Conservation (phyloP, 2,113 vertebrate genomes). For the Pionites leucogaster region DNA sequence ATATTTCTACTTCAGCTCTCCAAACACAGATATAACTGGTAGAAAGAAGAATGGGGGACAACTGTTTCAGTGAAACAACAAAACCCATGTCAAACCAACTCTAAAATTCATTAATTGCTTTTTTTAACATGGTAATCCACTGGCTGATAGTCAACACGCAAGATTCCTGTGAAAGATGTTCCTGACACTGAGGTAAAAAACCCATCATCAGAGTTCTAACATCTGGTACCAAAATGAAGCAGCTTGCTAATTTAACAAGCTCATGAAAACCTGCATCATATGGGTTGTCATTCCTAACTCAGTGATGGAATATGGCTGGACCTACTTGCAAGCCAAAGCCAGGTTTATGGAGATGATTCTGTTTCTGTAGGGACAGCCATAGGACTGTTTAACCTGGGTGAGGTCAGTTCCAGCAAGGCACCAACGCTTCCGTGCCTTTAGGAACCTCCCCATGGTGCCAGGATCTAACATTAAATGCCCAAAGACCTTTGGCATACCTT, state of each 20-base stretch:
- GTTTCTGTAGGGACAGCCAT: background rate
- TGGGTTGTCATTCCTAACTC: fast-evolving
- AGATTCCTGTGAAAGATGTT: background rate
- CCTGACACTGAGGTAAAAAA: background rate
- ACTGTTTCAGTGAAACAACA: background rate
- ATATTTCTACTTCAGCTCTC: background rate
- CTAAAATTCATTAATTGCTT: background rate
- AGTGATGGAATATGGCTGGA: fast-evolving
- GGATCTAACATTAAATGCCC: background rate
- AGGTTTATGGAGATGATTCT: background rate
- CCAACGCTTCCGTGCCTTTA: fast-evolving
- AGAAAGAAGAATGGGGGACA: fast-evolving
- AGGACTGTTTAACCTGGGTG: background rate
- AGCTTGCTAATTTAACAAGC: background rate
- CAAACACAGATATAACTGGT: background rate
- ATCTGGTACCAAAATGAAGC: background rate
- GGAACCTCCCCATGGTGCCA: background rate
- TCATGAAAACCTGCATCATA: background rate
- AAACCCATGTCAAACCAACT: background rate
- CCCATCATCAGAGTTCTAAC: background rate
- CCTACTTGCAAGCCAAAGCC: background rate
- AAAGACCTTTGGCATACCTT: background rate
- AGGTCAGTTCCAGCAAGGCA: background rate
- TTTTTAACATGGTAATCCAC: background rate
- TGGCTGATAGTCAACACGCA: background rate